Percentiles rank a stretch among this genome's conserved stretches.
Evolutionary conservation across 2,888 invertebrate species (phyloP).

Genomic region (Petrophora chlorosata): DNA sequence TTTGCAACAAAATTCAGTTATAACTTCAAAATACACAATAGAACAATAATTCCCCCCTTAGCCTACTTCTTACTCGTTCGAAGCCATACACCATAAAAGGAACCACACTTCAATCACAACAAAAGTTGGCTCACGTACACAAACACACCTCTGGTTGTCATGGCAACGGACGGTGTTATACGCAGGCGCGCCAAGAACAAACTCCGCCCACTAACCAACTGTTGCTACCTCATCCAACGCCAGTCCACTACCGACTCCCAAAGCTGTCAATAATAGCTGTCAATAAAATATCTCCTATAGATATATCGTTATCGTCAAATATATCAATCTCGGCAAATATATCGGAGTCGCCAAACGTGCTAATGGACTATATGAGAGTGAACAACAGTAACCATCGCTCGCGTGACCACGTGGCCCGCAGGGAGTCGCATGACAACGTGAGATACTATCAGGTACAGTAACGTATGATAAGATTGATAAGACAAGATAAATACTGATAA

Average conservation of each 20-base stretch:
- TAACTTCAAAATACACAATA: constrained; percentile 1
- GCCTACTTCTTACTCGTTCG: constrained; percentile 3
- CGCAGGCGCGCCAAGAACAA: constrained; percentile 67
- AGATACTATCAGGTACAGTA: constrained; percentile 28
- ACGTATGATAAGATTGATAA: constrained; percentile 14
- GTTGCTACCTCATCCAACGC: constrained; percentile 67
- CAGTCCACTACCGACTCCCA: constrained; percentile 68
- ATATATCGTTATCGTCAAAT: constrained; percentile 10
- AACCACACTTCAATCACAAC: constrained; percentile 41
- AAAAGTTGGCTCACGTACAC: constrained; percentile 43
- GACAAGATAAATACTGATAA: background rate
- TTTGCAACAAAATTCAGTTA: background rate
- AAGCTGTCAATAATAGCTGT: constrained; percentile 45
- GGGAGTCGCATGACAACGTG: constrained; percentile 22
- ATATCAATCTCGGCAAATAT: constrained; percentile 21
- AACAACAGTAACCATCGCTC: constrained; percentile 21
- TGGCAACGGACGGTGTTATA: constrained; percentile 63
- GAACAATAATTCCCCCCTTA: constrained; percentile 6
- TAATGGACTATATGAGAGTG: constrained; percentile 29
- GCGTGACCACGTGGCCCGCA: constrained; percentile 15
- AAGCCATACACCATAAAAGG: constrained; percentile 42
- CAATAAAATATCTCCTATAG: constrained; percentile 26
- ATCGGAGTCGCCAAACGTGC: constrained; percentile 11
- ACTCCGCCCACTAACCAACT: constrained; percentile 77
- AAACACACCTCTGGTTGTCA: constrained; percentile 80